A percentile compares a stretch with the other conserved stretches of the same genome.
phyloP scores from a whole-genome alignment of 2,113 vertebrate species.

The Osmerus mordax region DNA sequence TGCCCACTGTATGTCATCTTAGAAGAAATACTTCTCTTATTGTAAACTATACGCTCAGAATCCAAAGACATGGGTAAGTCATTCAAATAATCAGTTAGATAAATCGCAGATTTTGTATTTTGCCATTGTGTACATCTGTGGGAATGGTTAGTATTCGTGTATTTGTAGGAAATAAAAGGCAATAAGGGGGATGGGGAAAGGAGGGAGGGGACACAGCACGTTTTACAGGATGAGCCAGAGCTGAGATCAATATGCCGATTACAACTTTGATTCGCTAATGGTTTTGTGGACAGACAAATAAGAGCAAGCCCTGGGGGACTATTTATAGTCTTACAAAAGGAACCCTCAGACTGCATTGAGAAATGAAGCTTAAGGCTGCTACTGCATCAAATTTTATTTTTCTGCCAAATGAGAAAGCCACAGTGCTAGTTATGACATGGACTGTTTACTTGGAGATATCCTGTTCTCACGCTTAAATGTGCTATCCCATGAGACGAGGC shows the following conservation, averaged over 20 bases:
- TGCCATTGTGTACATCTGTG: background rate
- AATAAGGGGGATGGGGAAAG: background rate
- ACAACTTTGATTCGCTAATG: conserved; percentile 47
- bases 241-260: conserved; percentile 49
- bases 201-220: conserved; percentile 1
- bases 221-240: conserved; percentile 19
- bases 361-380: background rate
- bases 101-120: background rate
- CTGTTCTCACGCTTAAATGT: conserved; percentile 20
- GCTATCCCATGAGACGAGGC: conserved; percentile 8
- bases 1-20: no score
- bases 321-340: conserved; percentile 15
- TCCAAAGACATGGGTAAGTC: background rate
- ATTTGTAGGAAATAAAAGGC: background rate
- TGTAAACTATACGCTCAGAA: no score
- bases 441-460: conserved; percentile 26
- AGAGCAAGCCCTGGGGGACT: conserved; percentile 21
- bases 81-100: background rate
- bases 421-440: background rate
- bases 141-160: background rate
- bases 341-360: conserved; percentile 16
- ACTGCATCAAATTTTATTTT: conserved; percentile 6
- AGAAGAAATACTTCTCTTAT: no score
- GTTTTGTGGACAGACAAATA: conserved; percentile 39
- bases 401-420: conserved; percentile 19